These are phyloP conservation scores for Torymus auratus DNA, from an alignment of 2,888 invertebrate species.

Conservation along the genomic window DNA sequence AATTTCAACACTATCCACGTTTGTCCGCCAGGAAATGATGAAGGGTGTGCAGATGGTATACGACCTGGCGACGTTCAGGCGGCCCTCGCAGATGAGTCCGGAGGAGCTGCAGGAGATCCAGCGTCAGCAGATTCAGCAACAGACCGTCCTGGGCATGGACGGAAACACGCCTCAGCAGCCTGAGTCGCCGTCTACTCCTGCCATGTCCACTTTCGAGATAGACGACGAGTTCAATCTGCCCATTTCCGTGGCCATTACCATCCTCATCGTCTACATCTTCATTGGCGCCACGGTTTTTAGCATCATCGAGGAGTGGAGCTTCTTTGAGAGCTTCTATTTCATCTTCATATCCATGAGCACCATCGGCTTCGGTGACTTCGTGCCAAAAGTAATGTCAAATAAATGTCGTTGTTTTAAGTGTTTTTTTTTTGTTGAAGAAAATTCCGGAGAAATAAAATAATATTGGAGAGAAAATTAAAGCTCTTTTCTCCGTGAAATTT, in stretches of 20 bases:
- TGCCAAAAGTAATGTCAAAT: constrained; percentile 81
- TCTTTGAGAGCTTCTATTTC: constrained; percentile 96
- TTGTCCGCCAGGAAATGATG: constrained; percentile 84
- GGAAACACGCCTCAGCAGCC: constrained; percentile 74
- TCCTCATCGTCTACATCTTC: constrained; percentile 91
- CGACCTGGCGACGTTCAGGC: constrained; percentile 85
- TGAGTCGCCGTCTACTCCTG: constrained; percentile 86
- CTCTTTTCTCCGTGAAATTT: too few relatives aligned
- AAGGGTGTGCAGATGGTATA: constrained; percentile 89
- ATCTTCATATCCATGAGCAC: constrained; percentile 98
- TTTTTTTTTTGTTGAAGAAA: too few relatives aligned
- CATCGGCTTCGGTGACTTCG: constrained; percentile 96
- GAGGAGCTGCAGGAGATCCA: constrained; percentile 79
- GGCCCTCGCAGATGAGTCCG: constrained; percentile 83
- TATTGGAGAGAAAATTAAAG: too few relatives aligned
- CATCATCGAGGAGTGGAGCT: constrained; percentile 90
- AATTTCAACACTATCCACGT: not conserved
- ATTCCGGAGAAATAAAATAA: too few relatives aligned
- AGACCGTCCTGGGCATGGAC: constrained; percentile 68
- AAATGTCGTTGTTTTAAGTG: too few relatives aligned
- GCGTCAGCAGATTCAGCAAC: constrained; percentile 60
- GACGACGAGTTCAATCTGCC: constrained; percentile 97
- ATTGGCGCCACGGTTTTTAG: constrained; percentile 90
- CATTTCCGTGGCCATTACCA: constrained; percentile 90
- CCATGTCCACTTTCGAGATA: constrained; percentile 86